Percentiles rank a stretch among this genome's conserved stretches.
These are phyloP conservation scores for Spheniscus humboldti DNA, from an alignment of 2,797 vertebrate genomes.

Conservation along the genomic window DNA sequence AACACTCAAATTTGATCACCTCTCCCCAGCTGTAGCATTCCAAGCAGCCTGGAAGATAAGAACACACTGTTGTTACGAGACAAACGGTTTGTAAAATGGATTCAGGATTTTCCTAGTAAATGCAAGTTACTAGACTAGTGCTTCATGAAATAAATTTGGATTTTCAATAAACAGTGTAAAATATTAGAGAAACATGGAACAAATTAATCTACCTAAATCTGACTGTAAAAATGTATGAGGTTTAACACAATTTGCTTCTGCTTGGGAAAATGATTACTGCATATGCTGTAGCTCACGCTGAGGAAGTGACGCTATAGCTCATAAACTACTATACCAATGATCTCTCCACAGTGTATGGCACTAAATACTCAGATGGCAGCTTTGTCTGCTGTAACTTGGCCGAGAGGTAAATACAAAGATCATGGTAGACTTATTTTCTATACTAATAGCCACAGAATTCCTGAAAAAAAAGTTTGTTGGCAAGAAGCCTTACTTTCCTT, in stretches of 20 bases:
- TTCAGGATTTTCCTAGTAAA: neutral
- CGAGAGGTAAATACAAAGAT: neutral
- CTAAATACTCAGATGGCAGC: neutral
- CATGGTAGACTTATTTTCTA: neutral
- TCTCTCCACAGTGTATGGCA: neutral
- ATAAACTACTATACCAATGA: neutral
- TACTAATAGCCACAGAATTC: neutral
- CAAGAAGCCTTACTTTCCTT: neutral
- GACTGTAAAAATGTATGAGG: neutral
- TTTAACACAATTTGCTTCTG: neutral
- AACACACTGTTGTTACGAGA: neutral
- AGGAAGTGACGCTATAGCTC: neutral
- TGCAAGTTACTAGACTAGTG: neutral
- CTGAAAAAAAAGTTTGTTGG: neutral
- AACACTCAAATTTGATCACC: neutral
- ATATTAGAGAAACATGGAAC: neutral
- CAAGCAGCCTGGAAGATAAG: neutral
- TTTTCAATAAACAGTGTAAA: neutral
- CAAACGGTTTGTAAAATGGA: neutral
- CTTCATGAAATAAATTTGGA: neutral
- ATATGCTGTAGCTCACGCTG: neutral
- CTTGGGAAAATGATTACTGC: neutral
- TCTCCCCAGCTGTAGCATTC: neutral
- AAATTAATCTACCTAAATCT: neutral
- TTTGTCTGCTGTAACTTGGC: neutral